Evolutionary conservation across 2,888 invertebrate genomes (phyloP), one percentile per base, ranked within the genome.

Genomic region (Tetramorium bicarinatum): DNA sequence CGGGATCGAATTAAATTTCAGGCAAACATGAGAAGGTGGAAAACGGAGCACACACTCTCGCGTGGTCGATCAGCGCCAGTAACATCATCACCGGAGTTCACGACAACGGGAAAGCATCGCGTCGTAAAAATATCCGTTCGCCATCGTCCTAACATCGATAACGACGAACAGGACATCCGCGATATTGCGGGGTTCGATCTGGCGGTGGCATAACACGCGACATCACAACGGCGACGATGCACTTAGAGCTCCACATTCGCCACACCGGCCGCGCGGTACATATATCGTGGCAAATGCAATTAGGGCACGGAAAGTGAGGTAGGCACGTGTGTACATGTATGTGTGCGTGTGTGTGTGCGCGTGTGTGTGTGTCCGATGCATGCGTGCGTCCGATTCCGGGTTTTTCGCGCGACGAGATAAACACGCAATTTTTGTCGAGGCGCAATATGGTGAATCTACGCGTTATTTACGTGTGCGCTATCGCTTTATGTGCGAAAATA

Each of bases 241-340:
- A 79, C 54, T 85, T 79, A 67, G 75, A 64, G 61, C 47, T 3
- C 15, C 66, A 29, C 41, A 44, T 34, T 25, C 54, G 52, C 29
- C 25, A 9, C 56, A 79, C 9, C 25, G 18, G 21, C 62, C 38
- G 59, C 74, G 49, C 29, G 29, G 29, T 69, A 62, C 41, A 79
- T 83, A 74, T 69, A 76, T 66, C 74, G 61, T 18, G 44, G 69
- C 15, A 61, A 86, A 82, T 79, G 80, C 79, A 86, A 87, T 86
- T 84, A 86, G 67, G 41, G 44, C 66, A 25, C 69, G 54, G 67
- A 85, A 79, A 83, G 72, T 66, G 76, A 85, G 67, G 62, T 61
- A 59, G 67, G 21, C 38, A 18, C 25, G 6, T 18, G 25, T 18
- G n/a, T n/a, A 15, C 13, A 29, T 34, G n/a, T 29, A 11, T 44